A percentile compares a stretch with the other conserved stretches of the same genome.
phyloP scores from a whole-genome alignment of 2,113 vertebrate genomes.

The Cercopithecus mona region DNA sequence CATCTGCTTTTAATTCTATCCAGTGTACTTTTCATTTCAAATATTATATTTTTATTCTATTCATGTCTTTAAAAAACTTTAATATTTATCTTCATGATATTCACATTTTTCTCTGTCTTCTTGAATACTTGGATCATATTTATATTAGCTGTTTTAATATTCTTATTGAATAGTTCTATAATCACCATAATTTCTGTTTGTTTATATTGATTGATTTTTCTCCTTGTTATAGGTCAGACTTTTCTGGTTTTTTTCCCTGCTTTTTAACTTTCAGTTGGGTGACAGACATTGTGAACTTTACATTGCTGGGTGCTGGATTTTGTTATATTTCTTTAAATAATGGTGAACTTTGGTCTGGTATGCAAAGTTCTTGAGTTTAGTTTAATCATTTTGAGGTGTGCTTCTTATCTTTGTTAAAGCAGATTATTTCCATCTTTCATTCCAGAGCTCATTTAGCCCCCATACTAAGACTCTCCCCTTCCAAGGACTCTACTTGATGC shows the following conservation, averaged over 20 bases:
- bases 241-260: not conserved
- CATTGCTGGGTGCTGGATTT: not conserved
- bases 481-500: not conserved
- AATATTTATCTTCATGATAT: not conserved
- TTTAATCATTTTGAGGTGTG: not conserved
- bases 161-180: not conserved
- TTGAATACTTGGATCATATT: not conserved
- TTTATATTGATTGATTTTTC: not conserved
- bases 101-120: not conserved
- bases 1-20: not conserved
- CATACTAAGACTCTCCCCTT: not conserved
- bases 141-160: not conserved
- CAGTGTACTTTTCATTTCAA: not conserved
- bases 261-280: not conserved
- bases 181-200: not conserved
- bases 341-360: not conserved
- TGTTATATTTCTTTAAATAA: not conserved
- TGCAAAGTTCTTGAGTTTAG: not conserved
- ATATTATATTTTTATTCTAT: not conserved
- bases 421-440: not conserved
- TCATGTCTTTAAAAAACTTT: not conserved
- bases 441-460: not conserved
- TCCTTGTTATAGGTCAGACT: not conserved
- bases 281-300: not conserved
- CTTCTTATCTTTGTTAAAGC: not conserved